Conservation (phyloP, 2,888 invertebrate genomes). For the Idaea dimidiata region DNA sequence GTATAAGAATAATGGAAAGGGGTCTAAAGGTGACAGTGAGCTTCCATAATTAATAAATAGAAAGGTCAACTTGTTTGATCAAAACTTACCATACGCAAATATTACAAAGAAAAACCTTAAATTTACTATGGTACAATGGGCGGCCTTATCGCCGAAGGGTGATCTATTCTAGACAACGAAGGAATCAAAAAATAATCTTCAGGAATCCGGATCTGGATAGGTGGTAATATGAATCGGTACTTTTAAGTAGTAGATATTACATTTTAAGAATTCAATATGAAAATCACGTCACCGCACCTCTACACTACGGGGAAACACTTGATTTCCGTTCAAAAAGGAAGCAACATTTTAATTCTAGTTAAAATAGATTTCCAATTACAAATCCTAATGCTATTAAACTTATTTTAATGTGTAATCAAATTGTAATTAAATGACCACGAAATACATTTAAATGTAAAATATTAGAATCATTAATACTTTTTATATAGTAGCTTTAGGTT, state of each 20-base stretch:
- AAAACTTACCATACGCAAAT: no score
- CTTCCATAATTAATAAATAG: no score
- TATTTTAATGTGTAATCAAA: conserved; percentile 8
- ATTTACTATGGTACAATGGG: no score
- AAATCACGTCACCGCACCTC: conserved; percentile 8
- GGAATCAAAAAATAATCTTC: no score
- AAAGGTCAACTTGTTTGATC: no score
- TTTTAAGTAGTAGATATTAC: not conserved
- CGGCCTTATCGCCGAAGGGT: no score
- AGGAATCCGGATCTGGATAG: no score
- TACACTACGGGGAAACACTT: conserved; percentile 9
- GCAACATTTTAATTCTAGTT: conserved; percentile 21
- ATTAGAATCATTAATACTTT: not conserved
- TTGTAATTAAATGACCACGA: not conserved
- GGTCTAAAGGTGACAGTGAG: no score
- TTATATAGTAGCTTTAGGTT: not conserved
- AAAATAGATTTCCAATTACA: conserved; percentile 19
- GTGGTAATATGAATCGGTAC: no score
- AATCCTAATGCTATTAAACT: conserved; percentile 15
- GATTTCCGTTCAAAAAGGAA: conserved; percentile 28
- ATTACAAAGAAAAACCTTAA: no score
- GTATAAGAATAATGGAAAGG: no score
- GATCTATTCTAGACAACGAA: no score
- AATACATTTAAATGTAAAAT: not conserved
- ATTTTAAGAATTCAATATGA: conserved; percentile 9